Evolutionary conservation across 2,888 invertebrate genomes (phyloP).

Genomic region (Eupithecia dodoneata): DNA sequence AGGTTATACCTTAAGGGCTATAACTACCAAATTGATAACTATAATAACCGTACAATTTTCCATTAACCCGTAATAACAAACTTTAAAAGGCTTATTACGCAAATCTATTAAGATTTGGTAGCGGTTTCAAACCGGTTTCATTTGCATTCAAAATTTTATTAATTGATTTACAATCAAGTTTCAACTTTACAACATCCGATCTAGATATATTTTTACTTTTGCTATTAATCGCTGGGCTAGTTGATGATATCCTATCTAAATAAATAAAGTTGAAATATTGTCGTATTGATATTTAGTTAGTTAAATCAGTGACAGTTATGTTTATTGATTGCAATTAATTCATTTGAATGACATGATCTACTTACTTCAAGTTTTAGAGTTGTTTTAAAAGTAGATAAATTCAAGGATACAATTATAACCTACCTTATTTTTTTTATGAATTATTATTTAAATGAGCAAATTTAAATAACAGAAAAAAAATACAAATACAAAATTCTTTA

Average conservation of each 20-base stretch:
- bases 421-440: background rate
- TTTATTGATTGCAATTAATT: slow-evolving; percentile 11
- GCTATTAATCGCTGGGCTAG: slow-evolving; percentile 39
- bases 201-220: slow-evolving; percentile 43
- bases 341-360: background rate
- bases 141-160: slow-evolving; percentile 51
- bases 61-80: slow-evolving; percentile 20
- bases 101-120: slow-evolving; percentile 33
- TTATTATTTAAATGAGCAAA: too few species aligned
- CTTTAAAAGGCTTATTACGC: slow-evolving; percentile 24
- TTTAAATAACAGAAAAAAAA: too few species aligned
- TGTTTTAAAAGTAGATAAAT: background rate
- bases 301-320: slow-evolving; percentile 14
- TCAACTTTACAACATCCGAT: slow-evolving; percentile 50
- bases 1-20: background rate
- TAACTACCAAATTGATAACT: slow-evolving; percentile 11
- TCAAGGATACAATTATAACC: background rate
- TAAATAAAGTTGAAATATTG: slow-evolving; percentile 35
- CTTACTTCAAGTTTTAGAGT: background rate
- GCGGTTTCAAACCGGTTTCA: slow-evolving; percentile 48
- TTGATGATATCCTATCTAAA: slow-evolving; percentile 23
- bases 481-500: too few species aligned
- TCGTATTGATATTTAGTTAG: slow-evolving; percentile 16
- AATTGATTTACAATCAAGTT: slow-evolving; percentile 55
- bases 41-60: slow-evolving; percentile 7